A percentile compares a stretch with the other conserved stretches of the same genome.
Conservation (phyloP, 2,888 invertebrate genomes). For the Urechis unicinctus region DNA sequence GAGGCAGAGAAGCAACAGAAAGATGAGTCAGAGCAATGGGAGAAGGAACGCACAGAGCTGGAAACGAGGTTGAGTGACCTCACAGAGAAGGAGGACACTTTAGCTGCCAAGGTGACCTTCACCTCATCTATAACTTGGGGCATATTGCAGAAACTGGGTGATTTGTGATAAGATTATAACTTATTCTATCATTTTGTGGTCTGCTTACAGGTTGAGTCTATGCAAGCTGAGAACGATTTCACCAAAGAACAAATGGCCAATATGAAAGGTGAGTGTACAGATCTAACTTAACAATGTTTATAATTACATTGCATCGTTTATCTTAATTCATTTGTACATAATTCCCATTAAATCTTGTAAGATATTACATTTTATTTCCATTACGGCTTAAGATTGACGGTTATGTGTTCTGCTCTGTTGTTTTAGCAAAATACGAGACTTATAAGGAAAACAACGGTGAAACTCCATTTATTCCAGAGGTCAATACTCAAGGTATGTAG, state of each 20-base stretch:
- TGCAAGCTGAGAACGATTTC: constrained; percentile 52
- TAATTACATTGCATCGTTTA: background rate
- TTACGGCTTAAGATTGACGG: too few species aligned
- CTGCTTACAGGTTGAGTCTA: constrained; percentile 48
- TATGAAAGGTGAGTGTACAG: constrained; percentile 47
- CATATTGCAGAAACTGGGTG: too few species aligned
- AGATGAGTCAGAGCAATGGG: constrained; percentile 51
- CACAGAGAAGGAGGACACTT: constrained; percentile 54
- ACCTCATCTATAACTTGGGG: too few species aligned
- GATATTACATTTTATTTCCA: too few species aligned
- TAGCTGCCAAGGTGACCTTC: constrained; percentile 45
- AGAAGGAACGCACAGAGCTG: constrained; percentile 43
- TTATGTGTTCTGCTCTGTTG: constrained; percentile 1
- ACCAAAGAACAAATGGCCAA: constrained; percentile 53
- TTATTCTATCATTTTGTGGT: background rate
- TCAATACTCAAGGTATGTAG: constrained; percentile 14
- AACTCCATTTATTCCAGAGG: constrained; percentile 8
- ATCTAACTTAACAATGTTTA: too few species aligned
- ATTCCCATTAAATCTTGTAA: too few species aligned
- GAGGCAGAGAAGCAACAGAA: constrained; percentile 53
- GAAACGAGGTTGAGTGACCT: constrained; percentile 56
- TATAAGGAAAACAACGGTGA: constrained; percentile 29
- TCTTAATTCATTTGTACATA: background rate
- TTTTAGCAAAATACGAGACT: constrained; percentile 34
- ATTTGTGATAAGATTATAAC: background rate